phyloP scores from a whole-genome alignment of 2,113 vertebrate species.

The Jaculus jaculus region DNA sequence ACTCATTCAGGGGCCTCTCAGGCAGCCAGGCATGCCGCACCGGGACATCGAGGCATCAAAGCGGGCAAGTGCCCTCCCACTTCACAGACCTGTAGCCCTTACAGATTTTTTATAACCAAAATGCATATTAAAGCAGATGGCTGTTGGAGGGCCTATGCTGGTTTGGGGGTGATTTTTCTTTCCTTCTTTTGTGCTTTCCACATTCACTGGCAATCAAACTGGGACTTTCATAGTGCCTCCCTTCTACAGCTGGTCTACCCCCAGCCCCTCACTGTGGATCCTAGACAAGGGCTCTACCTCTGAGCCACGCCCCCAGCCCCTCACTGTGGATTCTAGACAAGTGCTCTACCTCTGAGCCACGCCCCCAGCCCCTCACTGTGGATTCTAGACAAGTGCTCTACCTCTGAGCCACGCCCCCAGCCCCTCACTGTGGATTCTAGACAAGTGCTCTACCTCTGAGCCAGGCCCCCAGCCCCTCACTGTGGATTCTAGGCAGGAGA shows the following conservation, averaged over 20 bases:
- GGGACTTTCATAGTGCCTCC: background rate
- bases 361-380: too few species aligned
- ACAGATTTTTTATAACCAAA: background rate
- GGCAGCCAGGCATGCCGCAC: background rate
- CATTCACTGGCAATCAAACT: too few species aligned
- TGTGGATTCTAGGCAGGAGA: too few species aligned
- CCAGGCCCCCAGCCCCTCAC: too few species aligned
- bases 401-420: too few species aligned
- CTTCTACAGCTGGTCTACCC: background rate
- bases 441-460: too few species aligned
- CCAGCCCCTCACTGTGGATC: background rate
- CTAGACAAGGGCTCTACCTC: background rate
- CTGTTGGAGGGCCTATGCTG: background rate
- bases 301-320: background rate
- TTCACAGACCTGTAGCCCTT: background rate
- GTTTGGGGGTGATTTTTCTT: background rate
- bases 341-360: too few species aligned
- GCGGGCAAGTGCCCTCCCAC: accelerated
- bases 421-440: too few species aligned
- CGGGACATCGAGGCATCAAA: accelerated
- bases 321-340: too few species aligned
- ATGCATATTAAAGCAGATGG: background rate
- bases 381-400: too few species aligned
- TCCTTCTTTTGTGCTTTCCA: too few species aligned
- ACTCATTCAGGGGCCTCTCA: background rate